phyloP scores from a whole-genome alignment of 2,797 vertebrate species.

The Takifugu rubripes region DNA sequence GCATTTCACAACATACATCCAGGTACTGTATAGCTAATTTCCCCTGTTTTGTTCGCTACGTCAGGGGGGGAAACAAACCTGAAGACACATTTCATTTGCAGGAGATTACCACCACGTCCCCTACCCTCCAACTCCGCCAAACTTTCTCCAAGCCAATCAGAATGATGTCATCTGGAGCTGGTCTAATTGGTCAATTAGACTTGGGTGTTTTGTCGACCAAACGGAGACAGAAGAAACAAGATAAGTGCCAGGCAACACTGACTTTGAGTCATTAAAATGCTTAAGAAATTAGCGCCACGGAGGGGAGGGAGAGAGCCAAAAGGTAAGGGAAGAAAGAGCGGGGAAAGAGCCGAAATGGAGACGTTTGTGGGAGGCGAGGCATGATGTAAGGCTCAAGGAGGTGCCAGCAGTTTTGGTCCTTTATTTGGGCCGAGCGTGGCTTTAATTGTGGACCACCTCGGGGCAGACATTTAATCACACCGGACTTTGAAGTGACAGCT shows the following conservation, averaged over 20 bases:
- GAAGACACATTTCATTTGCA: slow-evolving; percentile 19
- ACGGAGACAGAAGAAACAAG: slow-evolving; percentile 59
- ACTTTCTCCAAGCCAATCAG: slow-evolving; percentile 47
- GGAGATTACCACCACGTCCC: slow-evolving; percentile 10
- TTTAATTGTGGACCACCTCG: slow-evolving; percentile 79
- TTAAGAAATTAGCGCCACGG: slow-evolving; percentile 58
- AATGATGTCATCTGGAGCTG: slow-evolving; percentile 67
- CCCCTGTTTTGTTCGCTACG: background rate
- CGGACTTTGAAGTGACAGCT: slow-evolving; percentile 69
- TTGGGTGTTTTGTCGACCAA: slow-evolving; percentile 58
- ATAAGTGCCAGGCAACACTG: slow-evolving; percentile 56
- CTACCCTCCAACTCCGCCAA: slow-evolving; percentile 22
- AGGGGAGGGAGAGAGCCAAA: slow-evolving; percentile 16
- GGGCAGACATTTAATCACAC: slow-evolving; percentile 69
- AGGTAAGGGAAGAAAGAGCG: slow-evolving; percentile 13
- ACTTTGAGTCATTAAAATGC: slow-evolving; percentile 69
- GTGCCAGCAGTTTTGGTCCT: slow-evolving; percentile 85
- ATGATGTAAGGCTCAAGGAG: slow-evolving; percentile 94
- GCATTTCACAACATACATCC: background rate
- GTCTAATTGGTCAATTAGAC: slow-evolving; percentile 67
- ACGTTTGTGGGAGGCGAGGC: slow-evolving; percentile 45
- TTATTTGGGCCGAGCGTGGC: slow-evolving; percentile 80
- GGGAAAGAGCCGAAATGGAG: slow-evolving; percentile 15
- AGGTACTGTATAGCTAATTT: background rate
- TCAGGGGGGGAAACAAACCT: background rate